Percentiles rank a stretch among this genome's conserved stretches.
phyloP scores from a whole-genome alignment of 2,797 vertebrate genomes.

The Myotis findleyi region DNA sequence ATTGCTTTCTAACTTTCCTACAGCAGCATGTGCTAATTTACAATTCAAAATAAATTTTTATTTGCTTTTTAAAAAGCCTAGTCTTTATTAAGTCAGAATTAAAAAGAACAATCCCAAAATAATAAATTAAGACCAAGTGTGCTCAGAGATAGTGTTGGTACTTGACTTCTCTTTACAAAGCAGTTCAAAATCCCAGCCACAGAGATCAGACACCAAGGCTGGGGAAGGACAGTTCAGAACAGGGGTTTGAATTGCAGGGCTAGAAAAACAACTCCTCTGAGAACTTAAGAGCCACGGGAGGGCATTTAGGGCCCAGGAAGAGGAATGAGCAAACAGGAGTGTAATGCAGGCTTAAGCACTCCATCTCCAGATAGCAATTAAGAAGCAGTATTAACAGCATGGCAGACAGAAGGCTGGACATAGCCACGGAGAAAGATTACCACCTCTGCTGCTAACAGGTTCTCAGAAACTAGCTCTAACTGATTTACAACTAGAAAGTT shows the following conservation, averaged over 20 bases:
- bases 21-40: conserved; percentile 19
- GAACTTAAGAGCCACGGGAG: background rate
- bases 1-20: conserved; percentile 57
- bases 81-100: conserved; percentile 39
- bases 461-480: background rate
- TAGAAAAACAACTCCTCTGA: background rate
- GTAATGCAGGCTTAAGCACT: background rate
- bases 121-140: background rate
- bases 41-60: conserved; percentile 14
- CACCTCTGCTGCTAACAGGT: background rate
- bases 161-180: background rate
- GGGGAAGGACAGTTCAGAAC: background rate
- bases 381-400: background rate
- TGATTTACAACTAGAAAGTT: conserved; percentile 19
- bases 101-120: background rate
- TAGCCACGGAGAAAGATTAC: background rate
- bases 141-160: background rate
- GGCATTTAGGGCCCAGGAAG: background rate
- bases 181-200: background rate
- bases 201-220: background rate
- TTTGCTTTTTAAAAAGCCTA: conserved; percentile 35
- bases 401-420: background rate
- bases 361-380: background rate
- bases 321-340: background rate
- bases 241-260: background rate